Percentiles rank a stretch among this genome's conserved stretches.
phyloP scores from a whole-genome alignment of 2,797 vertebrate species.

The Rhinogobio ventralis region DNA sequence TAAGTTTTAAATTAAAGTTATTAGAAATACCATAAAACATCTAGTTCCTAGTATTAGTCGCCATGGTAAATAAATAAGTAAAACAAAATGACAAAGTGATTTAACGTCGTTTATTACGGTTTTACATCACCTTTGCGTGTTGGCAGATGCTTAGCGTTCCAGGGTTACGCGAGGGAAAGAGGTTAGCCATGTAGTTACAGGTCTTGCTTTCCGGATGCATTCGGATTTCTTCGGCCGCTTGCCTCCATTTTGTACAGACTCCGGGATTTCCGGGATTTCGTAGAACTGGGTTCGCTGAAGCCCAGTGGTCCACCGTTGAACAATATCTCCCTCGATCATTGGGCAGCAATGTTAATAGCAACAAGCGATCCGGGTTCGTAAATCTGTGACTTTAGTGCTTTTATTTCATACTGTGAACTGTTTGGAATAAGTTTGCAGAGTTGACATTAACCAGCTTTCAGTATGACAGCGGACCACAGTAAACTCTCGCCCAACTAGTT shows the following conservation, averaged over 20 bases:
- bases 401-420: neutral
- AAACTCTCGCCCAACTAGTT: constrained; percentile 28
- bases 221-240: constrained; percentile 60
- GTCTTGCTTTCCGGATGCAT: constrained; percentile 55
- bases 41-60: neutral
- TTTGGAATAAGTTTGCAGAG: constrained; percentile 15
- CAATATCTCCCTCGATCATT: neutral
- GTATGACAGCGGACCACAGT: constrained; percentile 38
- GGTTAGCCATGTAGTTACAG: neutral
- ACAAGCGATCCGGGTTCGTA: neutral
- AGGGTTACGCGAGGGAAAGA: neutral
- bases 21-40: neutral
- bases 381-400: neutral
- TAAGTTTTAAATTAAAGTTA: neutral
- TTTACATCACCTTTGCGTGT: neutral
- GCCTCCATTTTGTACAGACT: constrained; percentile 80
- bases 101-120: neutral
- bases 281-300: constrained; percentile 62
- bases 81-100: neutral
- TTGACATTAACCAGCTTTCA: constrained; percentile 17
- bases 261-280: constrained; percentile 78
- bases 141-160: neutral
- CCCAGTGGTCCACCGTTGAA: neutral
- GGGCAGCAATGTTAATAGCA: constrained; percentile 18
- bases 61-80: neutral